phyloP scores from a whole-genome alignment of 2,888 invertebrate species.

The Clostera curtula region DNA sequence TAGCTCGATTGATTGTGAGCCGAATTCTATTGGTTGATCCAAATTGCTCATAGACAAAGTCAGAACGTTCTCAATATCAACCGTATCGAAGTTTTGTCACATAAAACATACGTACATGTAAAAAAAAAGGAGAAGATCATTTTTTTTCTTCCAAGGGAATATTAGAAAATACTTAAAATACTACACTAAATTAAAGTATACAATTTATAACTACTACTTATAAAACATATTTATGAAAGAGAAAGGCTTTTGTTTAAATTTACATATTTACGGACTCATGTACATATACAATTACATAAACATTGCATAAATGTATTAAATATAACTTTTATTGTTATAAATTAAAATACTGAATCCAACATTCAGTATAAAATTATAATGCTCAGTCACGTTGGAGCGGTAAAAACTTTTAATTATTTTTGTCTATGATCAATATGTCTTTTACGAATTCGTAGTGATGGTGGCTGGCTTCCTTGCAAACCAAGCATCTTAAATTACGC shows the following conservation, averaged over 20 bases:
- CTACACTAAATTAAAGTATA: too few species aligned
- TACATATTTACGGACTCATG: too few species aligned
- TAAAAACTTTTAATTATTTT: slow-evolving; percentile 46
- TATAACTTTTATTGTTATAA: neutral
- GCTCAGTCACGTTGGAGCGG: slow-evolving; percentile 32
- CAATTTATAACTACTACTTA: too few species aligned
- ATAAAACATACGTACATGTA: neutral
- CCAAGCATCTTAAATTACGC: slow-evolving; percentile 66
- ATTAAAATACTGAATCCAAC: neutral
- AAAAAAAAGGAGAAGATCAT: too few species aligned
- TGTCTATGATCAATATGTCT: slow-evolving; percentile 71
- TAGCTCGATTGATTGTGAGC: too few species aligned
- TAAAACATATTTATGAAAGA: too few species aligned
- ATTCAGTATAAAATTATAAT: slow-evolving; percentile 2
- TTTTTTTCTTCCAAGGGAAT: too few species aligned
- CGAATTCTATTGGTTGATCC: slow-evolving; percentile 18
- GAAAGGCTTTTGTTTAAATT: too few species aligned
- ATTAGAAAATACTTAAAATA: too few species aligned
- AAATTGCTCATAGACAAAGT: slow-evolving; percentile 24
- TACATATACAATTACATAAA: too few species aligned
- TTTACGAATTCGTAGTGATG: slow-evolving; percentile 74
- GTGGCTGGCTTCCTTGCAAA: slow-evolving; percentile 74
- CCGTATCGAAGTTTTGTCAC: neutral
- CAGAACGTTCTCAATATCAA: slow-evolving; percentile 13
- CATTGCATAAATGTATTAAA: neutral